These are phyloP conservation scores for Erannis defoliaria DNA, from an alignment of 2,888 invertebrate genomes.

Conservation along the genomic window DNA sequence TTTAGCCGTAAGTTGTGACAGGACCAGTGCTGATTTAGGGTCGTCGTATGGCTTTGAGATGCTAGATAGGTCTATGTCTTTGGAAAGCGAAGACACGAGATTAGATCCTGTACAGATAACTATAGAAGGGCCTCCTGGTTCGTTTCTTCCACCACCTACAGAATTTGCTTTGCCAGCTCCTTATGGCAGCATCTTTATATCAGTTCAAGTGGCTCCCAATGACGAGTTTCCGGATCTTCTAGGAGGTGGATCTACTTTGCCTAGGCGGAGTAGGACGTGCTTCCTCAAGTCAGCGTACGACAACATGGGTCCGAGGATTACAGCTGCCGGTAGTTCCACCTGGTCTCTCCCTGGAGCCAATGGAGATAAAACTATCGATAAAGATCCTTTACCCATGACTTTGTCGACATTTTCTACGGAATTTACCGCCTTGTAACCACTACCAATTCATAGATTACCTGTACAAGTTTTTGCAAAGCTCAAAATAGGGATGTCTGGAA, in stretches of 20 bases:
- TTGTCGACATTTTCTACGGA: constrained; percentile 81
- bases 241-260: constrained; percentile 81
- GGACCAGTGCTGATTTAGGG: constrained; percentile 88
- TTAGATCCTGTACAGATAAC: constrained; percentile 88
- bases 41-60: constrained; percentile 84
- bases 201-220: constrained; percentile 91
- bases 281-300: constrained; percentile 91
- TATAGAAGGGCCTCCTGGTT: constrained; percentile 82
- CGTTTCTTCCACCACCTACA: constrained; percentile 79
- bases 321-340: constrained; percentile 95
- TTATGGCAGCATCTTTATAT: constrained; percentile 93
- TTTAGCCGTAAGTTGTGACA: constrained; percentile 87
- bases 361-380: constrained; percentile 60
- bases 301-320: constrained; percentile 96
- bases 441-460: background rate
- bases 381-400: constrained; percentile 61
- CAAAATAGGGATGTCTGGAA: background rate
- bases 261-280: constrained; percentile 81
- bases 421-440: constrained; percentile 77
- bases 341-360: constrained; percentile 91
- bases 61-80: constrained; percentile 81
- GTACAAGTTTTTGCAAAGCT: background rate
- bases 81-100: constrained; percentile 81
- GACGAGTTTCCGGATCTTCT: constrained; percentile 93
- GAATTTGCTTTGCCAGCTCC: constrained; percentile 82